These are phyloP conservation scores for Achlya flavicornis DNA, from an alignment of 2,888 invertebrate genomes.

Conservation along the genomic window DNA sequence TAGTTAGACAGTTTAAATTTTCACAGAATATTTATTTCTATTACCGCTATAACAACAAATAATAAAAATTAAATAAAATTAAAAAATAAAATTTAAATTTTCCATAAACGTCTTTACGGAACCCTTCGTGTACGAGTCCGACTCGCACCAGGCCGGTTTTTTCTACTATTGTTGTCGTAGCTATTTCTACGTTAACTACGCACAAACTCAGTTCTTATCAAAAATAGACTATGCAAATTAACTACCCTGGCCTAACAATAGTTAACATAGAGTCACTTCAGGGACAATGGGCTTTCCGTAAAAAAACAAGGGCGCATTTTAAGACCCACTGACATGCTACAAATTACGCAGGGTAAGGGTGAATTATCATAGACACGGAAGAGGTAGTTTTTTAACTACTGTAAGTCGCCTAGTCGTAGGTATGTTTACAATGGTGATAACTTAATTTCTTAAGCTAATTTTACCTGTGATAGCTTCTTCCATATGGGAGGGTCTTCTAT, in stretches of 20 bases:
- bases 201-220: neutral
- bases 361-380: neutral
- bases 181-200: neutral
- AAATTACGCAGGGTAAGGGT: neutral
- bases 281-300: neutral
- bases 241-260: neutral
- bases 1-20: too few species aligned
- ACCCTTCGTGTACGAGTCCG: too few species aligned
- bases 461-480: too few species aligned
- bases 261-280: neutral
- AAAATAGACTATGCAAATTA: neutral
- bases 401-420: too few species aligned
- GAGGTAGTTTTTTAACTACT: neutral
- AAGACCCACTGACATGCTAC: neutral
- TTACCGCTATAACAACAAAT: too few species aligned
- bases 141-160: too few species aligned
- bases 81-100: too few species aligned
- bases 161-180: neutral
- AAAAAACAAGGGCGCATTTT: slow-evolving; percentile 4
- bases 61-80: too few species aligned
- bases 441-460: too few species aligned
- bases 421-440: neutral
- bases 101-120: too few species aligned
- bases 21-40: too few species aligned
- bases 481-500: too few species aligned